phyloP scores from a whole-genome alignment of 1,140 invertebrate species.

The Drosophila elegans region DNA sequence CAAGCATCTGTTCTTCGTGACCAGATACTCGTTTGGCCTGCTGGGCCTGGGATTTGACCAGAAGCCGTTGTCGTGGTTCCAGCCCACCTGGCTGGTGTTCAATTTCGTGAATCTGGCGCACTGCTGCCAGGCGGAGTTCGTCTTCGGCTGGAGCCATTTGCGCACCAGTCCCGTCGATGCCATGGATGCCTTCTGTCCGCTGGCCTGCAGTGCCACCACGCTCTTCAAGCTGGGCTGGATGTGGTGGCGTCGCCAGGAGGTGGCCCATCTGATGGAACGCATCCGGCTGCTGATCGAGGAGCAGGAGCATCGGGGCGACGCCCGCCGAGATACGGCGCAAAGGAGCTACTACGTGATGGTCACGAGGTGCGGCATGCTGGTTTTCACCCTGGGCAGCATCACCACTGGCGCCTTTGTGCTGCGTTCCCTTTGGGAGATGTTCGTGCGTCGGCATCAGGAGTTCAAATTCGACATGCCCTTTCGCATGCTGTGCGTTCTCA shows the following conservation, averaged over 20 bases:
- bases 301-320: constrained; percentile 3
- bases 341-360: constrained; percentile 39
- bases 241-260: constrained; percentile 54
- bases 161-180: constrained; percentile 51
- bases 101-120: constrained; percentile 62
- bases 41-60: constrained; percentile 48
- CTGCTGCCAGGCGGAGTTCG: constrained; percentile 66
- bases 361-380: constrained; percentile 54
- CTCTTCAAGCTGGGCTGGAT: constrained; percentile 64
- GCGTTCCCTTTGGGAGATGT: constrained; percentile 68
- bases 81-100: constrained; percentile 43
- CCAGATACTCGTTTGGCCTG: constrained; percentile 58
- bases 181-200: constrained; percentile 69
- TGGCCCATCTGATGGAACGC: constrained; percentile 37
- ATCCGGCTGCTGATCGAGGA: constrained; percentile 45
- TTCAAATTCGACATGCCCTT: constrained; percentile 71
- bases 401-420: constrained; percentile 57
- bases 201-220: constrained; percentile 62
- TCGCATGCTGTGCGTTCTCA: constrained; percentile 51
- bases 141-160: constrained; percentile 58
- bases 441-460: constrained; percentile 6
- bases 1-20: constrained; percentile 64
- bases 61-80: constrained; percentile 3
- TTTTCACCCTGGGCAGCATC: constrained; percentile 56
- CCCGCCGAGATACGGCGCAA: neutral